Percentiles rank a stretch among this genome's conserved stretches.
These are phyloP conservation scores for mouse (Mus musculus) DNA, from an alignment of 2,113 vertebrate species.

Conservation along the genomic window DNA sequence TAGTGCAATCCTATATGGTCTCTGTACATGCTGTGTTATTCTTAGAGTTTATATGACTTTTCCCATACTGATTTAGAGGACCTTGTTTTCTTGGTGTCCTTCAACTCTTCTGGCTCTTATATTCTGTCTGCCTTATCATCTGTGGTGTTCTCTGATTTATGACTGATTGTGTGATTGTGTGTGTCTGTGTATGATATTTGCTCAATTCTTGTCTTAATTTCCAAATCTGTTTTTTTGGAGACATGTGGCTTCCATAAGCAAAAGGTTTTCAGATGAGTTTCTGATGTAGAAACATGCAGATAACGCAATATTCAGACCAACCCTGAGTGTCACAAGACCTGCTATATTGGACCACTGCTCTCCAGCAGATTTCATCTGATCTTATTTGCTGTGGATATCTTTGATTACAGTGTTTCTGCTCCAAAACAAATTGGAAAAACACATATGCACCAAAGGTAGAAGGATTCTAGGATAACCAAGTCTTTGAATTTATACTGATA, in stretches of 20 bases:
- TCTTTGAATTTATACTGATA: too few species aligned
- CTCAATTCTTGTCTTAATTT: not conserved
- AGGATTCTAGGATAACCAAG: too few species aligned
- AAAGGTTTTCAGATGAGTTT: not conserved
- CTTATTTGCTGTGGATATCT: not conserved
- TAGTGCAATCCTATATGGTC: too few species aligned
- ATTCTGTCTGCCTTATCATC: too few species aligned
- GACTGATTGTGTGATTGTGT: too few species aligned
- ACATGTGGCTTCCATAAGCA: not conserved
- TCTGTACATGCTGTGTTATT: too few species aligned
- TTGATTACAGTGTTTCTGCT: not conserved
- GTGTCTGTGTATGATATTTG: not conserved
- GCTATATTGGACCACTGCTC: not conserved
- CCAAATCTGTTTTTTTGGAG: not conserved
- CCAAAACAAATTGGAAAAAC: not conserved
- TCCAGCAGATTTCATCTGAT: not conserved
- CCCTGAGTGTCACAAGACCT: not conserved
- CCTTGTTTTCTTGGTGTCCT: too few species aligned
- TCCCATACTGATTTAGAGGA: too few species aligned
- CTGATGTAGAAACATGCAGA: not conserved
- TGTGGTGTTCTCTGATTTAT: too few species aligned
- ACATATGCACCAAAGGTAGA: not conserved
- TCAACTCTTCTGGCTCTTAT: too few species aligned
- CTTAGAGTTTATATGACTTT: too few species aligned
- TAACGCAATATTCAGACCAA: not conserved